Evolutionary conservation across 2,888 invertebrate genomes (phyloP).

Genomic region (Hydraecia micacea): DNA sequence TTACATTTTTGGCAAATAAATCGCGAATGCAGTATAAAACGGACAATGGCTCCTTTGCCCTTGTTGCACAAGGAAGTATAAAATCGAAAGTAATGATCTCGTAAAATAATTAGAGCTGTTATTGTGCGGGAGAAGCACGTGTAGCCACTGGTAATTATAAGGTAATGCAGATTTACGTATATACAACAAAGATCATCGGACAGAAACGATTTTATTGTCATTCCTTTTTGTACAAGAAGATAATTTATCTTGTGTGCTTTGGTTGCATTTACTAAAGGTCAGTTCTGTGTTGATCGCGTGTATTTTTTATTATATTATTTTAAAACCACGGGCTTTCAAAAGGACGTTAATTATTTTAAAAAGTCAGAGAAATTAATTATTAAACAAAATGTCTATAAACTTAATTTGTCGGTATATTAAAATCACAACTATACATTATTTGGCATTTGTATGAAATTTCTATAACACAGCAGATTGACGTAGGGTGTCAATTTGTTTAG

Average conservation of each 20-base stretch:
- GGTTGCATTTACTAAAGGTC: not conserved
- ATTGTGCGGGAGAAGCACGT: constrained; percentile 11
- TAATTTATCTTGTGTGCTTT: not conserved
- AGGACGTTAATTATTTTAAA: not conserved
- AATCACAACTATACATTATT: not conserved
- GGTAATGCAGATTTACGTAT: constrained; percentile 35
- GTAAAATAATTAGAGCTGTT: constrained; percentile 35
- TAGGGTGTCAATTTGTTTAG: no score
- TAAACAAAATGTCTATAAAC: no score
- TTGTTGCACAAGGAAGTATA: constrained; percentile 53
- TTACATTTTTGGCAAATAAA: no score
- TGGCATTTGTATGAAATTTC: not conserved
- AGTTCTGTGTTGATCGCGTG: not conserved
- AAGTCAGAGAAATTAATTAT: not conserved
- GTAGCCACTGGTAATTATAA: constrained; percentile 23
- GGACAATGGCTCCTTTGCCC: constrained; percentile 19
- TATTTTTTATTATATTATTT: not conserved
- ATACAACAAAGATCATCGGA: constrained; percentile 39
- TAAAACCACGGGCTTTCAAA: not conserved
- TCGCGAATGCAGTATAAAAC: not conserved
- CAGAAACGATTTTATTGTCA: constrained; percentile 4
- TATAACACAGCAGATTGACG: not conserved
- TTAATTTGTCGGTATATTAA: not conserved
- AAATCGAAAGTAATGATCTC: constrained; percentile 53
- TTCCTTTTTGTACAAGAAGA: not conserved